phyloP scores from a whole-genome alignment of 1,140 invertebrate genomes.

The Dreissena rostriformis region DNA sequence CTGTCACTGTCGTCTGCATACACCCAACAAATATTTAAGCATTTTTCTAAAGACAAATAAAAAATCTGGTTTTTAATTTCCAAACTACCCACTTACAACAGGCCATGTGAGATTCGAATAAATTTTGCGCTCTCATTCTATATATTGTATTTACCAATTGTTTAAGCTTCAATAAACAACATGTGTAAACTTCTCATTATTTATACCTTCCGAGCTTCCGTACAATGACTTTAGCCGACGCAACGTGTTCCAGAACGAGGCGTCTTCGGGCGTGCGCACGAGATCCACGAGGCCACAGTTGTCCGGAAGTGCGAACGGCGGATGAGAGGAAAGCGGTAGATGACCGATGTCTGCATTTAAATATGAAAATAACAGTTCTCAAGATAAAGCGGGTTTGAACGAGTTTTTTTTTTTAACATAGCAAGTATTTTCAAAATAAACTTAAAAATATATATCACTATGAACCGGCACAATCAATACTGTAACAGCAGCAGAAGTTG shows the following conservation, averaged over 20 bases:
- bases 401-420: no score
- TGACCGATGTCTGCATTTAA: constrained; percentile 8
- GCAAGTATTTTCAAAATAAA: no score
- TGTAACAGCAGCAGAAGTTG: background rate
- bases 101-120: no score
- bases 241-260: constrained; percentile 49
- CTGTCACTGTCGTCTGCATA: constrained; percentile 64
- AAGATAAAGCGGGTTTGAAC: no score
- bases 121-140: no score
- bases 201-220: constrained; percentile 56
- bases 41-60: background rate
- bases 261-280: constrained; percentile 47
- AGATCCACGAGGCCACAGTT: constrained; percentile 55
- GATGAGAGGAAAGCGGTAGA: constrained; percentile 54
- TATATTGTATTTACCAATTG: no score
- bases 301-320: constrained; percentile 60
- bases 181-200: no score
- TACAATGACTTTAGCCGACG: constrained; percentile 45
- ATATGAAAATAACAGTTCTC: no score
- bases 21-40: background rate
- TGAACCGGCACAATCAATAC: no score
- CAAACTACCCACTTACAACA: no score
- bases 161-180: no score
- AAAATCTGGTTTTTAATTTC: background rate
- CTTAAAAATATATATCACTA: no score